Evolutionary conservation across 2,113 vertebrate genomes (phyloP).

Genomic region (Nerophis ophidion): DNA sequence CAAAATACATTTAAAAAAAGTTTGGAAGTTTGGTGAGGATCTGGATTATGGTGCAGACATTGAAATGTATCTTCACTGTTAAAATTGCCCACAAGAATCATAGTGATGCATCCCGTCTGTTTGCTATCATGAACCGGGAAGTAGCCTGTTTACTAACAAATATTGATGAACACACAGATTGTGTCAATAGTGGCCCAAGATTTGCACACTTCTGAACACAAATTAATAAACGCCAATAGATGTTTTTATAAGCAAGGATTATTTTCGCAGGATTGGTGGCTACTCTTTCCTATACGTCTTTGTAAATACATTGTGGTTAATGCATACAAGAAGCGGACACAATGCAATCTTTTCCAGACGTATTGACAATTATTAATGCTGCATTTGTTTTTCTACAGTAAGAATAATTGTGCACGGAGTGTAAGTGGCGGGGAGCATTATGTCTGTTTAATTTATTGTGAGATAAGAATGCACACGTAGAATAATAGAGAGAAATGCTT

Average conservation of each 20-base stretch:
- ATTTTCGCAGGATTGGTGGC: conserved; percentile 60
- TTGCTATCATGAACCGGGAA: background rate
- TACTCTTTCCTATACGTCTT: conserved; percentile 63
- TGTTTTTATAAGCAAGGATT: conserved; percentile 55
- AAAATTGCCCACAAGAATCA: background rate
- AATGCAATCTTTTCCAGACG: conserved; percentile 44
- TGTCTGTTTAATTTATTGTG: conserved; percentile 30
- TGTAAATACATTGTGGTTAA: conserved; percentile 63
- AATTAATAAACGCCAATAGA: conserved; percentile 46
- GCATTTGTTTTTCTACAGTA: conserved; percentile 56
- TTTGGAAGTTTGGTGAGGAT: background rate
- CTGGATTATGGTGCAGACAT: background rate
- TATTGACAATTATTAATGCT: conserved; percentile 55
- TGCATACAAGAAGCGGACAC: conserved; percentile 43
- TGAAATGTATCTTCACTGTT: background rate
- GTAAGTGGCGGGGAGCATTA: background rate
- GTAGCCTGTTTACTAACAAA: background rate
- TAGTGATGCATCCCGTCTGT: background rate
- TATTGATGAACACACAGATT: background rate
- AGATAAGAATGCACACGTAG: conserved; percentile 42
- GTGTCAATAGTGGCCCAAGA: background rate
- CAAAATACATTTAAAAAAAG: no score
- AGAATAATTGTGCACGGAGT: conserved; percentile 45
- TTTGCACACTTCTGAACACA: background rate
- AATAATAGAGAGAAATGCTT: conserved; percentile 39